Evolutionary conservation across 1,140 invertebrate species (phyloP), one percentile per base, ranked within the genome.

Genomic region (Aleiodes sp.): DNA sequence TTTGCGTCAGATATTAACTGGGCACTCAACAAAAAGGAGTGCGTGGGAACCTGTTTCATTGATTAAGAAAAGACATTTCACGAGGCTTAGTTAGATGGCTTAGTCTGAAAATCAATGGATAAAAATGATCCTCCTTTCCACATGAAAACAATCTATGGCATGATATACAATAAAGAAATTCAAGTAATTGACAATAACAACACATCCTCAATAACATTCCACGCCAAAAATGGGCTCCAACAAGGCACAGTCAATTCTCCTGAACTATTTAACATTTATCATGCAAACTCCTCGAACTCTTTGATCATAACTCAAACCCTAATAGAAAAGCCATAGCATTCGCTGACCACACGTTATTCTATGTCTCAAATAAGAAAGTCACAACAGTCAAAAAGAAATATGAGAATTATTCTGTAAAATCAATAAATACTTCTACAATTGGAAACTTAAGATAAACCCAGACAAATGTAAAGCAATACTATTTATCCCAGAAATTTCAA

Each of bases 401-500:
- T 24, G 28, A 57, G 4, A 57, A 7, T 28, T 46, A 19, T 46
- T 46, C 41, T 46, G 41, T 19, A 46, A 46, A 9, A 2, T 46
- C 2, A 2, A 14, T 2, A 19, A 46, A 2, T 46, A 19, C 6
- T 74, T 66, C 10, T 0, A 19, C 4, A 43, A 14, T 0, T 75
- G 73, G 73, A 76, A 75, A 46, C 37, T 76, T 0, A 71, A 56
- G 65, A 69, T 73, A 0, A 78, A 78, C 24, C 21, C 12, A 1
- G 4, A 43, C 0, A 76, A 78, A 71, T 75, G 64, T 35, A 72
- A 78, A 66, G 71, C 70, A 1, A 75, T 75, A 0, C 57, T 73
- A 3, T 77, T 75, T 10, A 68, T 70, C 57, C 65, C 62, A 0
- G 46, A 21, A n/a, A 57, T 35, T 0, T 26, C 28, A 9, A 12